A percentile compares a stretch with the other conserved stretches of the same genome.
Evolutionary conservation across 2,888 invertebrate species (phyloP).

Genomic region (Euproctis similis): DNA sequence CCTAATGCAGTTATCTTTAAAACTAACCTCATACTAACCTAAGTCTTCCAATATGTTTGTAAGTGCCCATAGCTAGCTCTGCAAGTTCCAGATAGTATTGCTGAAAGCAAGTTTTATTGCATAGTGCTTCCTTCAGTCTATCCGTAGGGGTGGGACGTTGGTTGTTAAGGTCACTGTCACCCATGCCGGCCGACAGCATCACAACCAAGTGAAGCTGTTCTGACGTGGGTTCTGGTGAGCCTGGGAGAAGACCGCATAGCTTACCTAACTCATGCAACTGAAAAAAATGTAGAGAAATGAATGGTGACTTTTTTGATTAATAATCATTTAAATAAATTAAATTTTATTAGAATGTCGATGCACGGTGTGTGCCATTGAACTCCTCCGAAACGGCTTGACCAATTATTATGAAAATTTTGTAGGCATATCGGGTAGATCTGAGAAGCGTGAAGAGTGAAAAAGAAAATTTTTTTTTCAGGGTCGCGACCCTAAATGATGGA

Average conservation of each 20-base stretch:
- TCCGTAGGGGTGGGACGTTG: conserved; percentile 81
- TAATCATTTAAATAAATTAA: neutral
- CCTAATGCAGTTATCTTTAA: too few relatives aligned
- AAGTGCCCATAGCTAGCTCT: conserved; percentile 96
- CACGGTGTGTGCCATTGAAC: neutral
- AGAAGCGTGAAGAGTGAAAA: too few relatives aligned
- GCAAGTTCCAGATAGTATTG: conserved; percentile 94
- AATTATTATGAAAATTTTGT: too few relatives aligned
- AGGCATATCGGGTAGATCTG: too few relatives aligned
- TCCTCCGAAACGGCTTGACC: too few relatives aligned
- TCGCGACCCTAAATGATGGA: too few relatives aligned
- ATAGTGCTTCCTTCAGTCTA: conserved; percentile 90
- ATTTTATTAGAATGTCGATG: too few relatives aligned
- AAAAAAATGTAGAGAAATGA: conserved; percentile 8
- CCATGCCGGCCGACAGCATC: conserved; percentile 93
- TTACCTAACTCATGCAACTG: conserved; percentile 90
- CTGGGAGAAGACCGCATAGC: conserved; percentile 93
- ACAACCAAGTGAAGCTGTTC: conserved; percentile 94
- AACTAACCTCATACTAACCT: conserved; percentile 38
- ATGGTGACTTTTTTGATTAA: neutral
- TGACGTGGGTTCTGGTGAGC: conserved; percentile 83
- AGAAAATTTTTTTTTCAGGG: too few relatives aligned
- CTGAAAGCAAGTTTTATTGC: conserved; percentile 91
- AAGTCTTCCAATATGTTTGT: conserved; percentile 91
- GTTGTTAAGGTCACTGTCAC: conserved; percentile 78